Percentiles rank a stretch among this genome's conserved stretches.
These are phyloP conservation scores for Cottoperca gobio DNA, from an alignment of 2,797 vertebrate species.

Conservation along the genomic window DNA sequence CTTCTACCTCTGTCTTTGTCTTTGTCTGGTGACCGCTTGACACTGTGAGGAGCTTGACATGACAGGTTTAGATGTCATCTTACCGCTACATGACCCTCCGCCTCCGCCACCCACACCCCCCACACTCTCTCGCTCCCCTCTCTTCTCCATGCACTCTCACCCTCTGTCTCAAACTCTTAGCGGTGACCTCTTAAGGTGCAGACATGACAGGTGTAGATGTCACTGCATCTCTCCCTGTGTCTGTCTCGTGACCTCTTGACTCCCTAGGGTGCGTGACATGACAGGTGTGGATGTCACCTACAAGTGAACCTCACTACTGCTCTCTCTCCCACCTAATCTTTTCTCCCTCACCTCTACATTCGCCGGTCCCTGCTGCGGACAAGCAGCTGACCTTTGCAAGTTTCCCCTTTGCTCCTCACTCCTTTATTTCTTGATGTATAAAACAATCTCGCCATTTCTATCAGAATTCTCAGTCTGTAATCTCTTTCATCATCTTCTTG, in stretches of 20 bases:
- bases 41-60: constrained; percentile 64
- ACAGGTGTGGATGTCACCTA: constrained; percentile 70
- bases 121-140: constrained; percentile 16
- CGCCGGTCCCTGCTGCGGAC: constrained; percentile 20
- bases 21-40: constrained; percentile 67
- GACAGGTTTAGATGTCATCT: constrained; percentile 78
- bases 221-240: constrained; percentile 25
- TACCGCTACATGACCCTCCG: constrained; percentile 53
- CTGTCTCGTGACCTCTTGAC: constrained; percentile 59
- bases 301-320: constrained; percentile 43
- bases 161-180: constrained; percentile 63
- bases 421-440: not conserved
- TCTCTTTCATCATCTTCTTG: not conserved
- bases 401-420: constrained; percentile 17
- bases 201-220: constrained; percentile 73
- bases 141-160: constrained; percentile 37
- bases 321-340: constrained; percentile 46
- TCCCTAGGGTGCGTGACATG: constrained; percentile 52
- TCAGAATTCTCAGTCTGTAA: not conserved
- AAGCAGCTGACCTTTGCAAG: constrained; percentile 49
- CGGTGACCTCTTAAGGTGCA: constrained; percentile 60
- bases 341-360: not conserved
- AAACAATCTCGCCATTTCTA: not conserved
- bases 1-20: constrained; percentile 41
- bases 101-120: constrained; percentile 26